Evolutionary conservation across 2,113 vertebrate genomes (phyloP).

Genomic region (Muntiacus muntjak): DNA sequence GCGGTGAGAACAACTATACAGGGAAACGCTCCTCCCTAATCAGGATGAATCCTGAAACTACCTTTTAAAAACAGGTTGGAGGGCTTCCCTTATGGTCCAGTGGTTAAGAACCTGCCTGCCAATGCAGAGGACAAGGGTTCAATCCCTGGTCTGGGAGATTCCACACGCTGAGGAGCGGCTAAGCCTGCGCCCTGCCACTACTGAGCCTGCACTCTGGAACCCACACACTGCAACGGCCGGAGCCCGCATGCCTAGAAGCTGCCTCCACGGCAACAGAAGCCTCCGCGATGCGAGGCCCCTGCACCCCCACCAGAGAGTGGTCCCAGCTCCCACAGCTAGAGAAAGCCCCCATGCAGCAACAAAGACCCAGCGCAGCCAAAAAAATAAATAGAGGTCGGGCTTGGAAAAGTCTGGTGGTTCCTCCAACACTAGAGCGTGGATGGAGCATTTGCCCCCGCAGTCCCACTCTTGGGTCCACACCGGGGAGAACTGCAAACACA

Average conservation of each 20-base stretch:
- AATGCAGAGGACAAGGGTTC: neutral
- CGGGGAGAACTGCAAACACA: neutral
- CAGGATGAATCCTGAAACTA: neutral
- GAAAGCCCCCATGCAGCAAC: neutral
- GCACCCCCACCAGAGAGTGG: neutral
- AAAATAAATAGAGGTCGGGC: neutral
- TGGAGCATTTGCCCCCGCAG: too few relatives aligned
- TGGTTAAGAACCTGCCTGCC: neutral
- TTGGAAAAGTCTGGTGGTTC: neutral
- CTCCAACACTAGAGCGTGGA: accelerated
- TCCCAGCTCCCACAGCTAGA: neutral
- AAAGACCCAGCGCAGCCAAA: neutral
- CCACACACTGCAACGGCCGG: accelerated
- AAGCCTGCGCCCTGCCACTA: accelerated
- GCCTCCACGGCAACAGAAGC: neutral
- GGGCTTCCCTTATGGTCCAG: neutral
- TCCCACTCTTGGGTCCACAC: neutral
- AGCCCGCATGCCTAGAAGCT: neutral
- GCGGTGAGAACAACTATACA: neutral
- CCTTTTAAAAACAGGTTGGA: neutral
- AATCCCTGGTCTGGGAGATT: neutral
- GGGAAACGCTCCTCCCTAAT: neutral
- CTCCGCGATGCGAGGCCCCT: neutral
- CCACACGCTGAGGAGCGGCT: accelerated
- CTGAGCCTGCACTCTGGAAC: neutral